phyloP scores from a whole-genome alignment of 2,797 vertebrate genomes.

The Pygocentrus nattereri region DNA sequence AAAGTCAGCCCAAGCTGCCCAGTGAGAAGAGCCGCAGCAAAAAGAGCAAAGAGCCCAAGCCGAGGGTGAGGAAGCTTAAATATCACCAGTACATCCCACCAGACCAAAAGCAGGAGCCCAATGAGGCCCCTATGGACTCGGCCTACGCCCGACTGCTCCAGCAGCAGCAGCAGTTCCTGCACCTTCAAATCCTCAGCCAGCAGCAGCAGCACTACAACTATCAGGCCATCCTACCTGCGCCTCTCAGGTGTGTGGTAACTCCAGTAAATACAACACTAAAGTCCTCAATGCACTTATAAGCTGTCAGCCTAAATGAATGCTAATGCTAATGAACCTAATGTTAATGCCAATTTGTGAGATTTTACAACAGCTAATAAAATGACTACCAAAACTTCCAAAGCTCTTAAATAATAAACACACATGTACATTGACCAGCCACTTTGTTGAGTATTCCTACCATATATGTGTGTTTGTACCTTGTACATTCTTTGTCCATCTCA shows the following conservation, averaged over 20 bases:
- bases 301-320: too few species aligned
- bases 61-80: constrained; percentile 93
- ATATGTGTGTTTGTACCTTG: too few species aligned
- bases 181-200: constrained; percentile 96
- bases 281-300: not conserved
- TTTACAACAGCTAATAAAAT: too few species aligned
- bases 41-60: constrained; percentile 93
- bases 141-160: constrained; percentile 93
- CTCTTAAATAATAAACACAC: too few species aligned
- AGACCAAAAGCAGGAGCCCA: constrained; percentile 93
- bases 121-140: constrained; percentile 91
- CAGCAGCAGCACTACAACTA: constrained; percentile 95
- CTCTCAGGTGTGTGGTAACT: constrained; percentile 79
- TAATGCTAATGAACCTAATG: not conserved
- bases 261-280: constrained; percentile 59
- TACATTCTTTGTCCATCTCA: too few species aligned
- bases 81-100: constrained; percentile 99
- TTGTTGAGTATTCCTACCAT: too few species aligned
- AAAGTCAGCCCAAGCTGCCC: constrained; percentile 88
- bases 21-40: constrained; percentile 91
- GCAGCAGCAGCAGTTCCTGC: constrained; percentile 97
- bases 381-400: too few species aligned
- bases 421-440: too few species aligned
- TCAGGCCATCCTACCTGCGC: constrained; percentile 85
- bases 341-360: not conserved